A percentile compares a stretch with the other conserved stretches of the same genome.
Evolutionary conservation across 2,113 vertebrate species (phyloP).

Genomic region (Centropus bengalensis): DNA sequence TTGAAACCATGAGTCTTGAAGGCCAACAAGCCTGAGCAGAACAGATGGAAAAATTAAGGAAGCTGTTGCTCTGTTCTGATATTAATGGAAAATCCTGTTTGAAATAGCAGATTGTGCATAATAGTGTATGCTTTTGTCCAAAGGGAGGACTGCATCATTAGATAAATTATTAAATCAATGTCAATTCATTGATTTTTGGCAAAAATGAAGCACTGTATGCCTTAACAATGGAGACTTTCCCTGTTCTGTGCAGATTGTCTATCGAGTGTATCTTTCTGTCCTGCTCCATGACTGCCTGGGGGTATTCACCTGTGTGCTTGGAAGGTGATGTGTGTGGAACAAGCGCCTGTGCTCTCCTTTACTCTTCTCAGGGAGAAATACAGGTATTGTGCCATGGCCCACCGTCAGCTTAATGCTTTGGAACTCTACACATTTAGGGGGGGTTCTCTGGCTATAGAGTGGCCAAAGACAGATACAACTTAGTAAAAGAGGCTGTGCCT

Average conservation of each 20-base stretch:
- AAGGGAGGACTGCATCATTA: neutral
- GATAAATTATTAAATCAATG: neutral
- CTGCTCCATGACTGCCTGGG: neutral
- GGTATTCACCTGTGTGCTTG: neutral
- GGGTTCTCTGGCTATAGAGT: neutral
- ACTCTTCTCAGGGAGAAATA: neutral
- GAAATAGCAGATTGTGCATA: conserved; percentile 38
- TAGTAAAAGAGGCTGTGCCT: neutral
- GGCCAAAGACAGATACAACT: neutral
- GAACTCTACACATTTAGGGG: neutral
- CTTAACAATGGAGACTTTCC: neutral
- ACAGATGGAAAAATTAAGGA: conserved; percentile 53
- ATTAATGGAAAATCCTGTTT: conserved; percentile 29
- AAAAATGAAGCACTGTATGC: neutral
- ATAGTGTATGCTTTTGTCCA: neutral
- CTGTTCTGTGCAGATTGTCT: neutral
- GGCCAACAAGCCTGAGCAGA: conserved; percentile 10
- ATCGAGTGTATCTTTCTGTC: neutral
- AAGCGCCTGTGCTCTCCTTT: neutral
- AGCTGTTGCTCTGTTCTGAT: conserved; percentile 30
- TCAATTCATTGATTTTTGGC: neutral
- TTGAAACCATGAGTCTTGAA: neutral
- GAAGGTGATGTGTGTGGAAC: neutral
- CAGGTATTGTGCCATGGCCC: neutral
- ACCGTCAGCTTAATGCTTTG: neutral